Evolutionary conservation across 2,797 vertebrate genomes (phyloP), one percentile per base, ranked within the genome.

Genomic region (Melanogrammus aeglefinus): DNA sequence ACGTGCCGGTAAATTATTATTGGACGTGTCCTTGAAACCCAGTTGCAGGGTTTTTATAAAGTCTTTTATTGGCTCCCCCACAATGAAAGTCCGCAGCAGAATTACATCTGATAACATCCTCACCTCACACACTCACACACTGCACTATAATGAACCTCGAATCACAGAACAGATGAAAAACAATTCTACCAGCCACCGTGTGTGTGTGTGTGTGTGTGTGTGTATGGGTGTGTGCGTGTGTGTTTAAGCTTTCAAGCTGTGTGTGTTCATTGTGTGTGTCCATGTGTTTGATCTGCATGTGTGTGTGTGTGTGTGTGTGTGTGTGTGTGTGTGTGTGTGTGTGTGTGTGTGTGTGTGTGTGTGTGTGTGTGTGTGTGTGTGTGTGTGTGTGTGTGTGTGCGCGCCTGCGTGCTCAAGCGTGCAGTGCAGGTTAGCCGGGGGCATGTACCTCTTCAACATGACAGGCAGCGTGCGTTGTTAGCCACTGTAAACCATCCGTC

Each of bases 1-100:
- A 89, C 87, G 85, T 78, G 82, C 75, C 2, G 0, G 86, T 76
- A 63, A 76, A 87, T 85, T 89, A 88, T 90, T 89, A 90, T 90
- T 89, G 86, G 86, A 89, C 81, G 81, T 88, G 90, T 91, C 89
- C 90, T 90, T 90, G 86, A 92, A 92, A 90, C 87, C 89, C 88
- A 92, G 86, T 90, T 89, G 82, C 80, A 78, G 84, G 84, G 82
- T 85, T 86, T 86, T 90, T 86, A 90, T 86, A 84, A 90, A 91
- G 83, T 44, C 87, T 87, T 86, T 88, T 84, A 82, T 85, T 83
- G 84, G 77, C 70, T 80, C 84, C 75, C 89, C 91, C 85, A 89
- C 75, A 82, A 84, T 76, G 79, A 78, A 77, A 82, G 76, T 81
- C 82, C 38, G 81, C 85, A 89, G 87, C 85, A 88, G 86, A 92